Base-by-base conservation (phyloP, 1,140 invertebrate genomes). In the Lasioglossum baleicum region DNA sequence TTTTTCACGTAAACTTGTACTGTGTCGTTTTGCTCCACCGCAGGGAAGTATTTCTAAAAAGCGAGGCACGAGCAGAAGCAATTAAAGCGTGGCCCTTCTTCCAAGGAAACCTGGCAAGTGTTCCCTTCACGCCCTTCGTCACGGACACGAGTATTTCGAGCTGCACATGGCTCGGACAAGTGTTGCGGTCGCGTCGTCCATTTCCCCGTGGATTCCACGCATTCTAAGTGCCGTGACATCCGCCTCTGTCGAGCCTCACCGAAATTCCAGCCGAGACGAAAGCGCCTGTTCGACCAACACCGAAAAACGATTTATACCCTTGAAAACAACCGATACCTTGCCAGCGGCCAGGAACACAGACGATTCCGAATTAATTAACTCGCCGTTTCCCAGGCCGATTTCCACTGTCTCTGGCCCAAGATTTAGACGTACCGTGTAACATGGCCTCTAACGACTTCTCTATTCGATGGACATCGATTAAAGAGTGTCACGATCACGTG, bases 121-220 rank as follows among this genome's bases (percentile, higher is more conserved):
- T 83, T 64, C 35, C 56, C 75, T 83, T 83, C 81, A 70, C 81
- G 35, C 61, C 75, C 66, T 66, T 70, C 71, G 53, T 58, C 11
- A 51, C 7, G 13, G 70, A 80, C 76, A 73, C 56, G 42, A 66
- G 66, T 76, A 51, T 48, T 64, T 77, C 61, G 53, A 42, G 65
- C 67, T 66, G 61, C 73, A 77, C 69, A 84, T 84, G 65, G 69
- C 65, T 40, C 31, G 58, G 40, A 85, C 82, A 85, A 84, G 65
- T 85, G 78, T 84, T 75, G 22, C 76, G 31, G 5, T 65, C 68
- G 56, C 17, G 53, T 48, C 68, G 80, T 72, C 82, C 72, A 76
- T 75, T 75, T 75, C 68, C 51, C 56, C 22, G 44, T 76, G 35
- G 44, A 79, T 84, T 70, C 71, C 71, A 75, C 7, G 82, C 71